Conservation (phyloP, 2,113 vertebrate genomes). For the Acrocephalus kingi region DNA sequence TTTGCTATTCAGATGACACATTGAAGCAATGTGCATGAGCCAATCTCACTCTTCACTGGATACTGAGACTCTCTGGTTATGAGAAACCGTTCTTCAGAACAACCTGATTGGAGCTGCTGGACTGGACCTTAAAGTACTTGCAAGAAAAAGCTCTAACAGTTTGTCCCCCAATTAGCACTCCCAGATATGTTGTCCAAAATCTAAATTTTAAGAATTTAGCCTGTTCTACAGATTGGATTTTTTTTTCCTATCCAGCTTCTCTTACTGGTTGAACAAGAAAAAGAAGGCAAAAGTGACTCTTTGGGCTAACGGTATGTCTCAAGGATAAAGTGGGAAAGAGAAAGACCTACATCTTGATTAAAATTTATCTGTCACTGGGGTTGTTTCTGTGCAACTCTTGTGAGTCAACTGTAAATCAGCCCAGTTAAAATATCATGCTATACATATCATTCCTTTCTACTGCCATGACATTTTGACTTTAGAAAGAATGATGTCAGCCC, state of each 20-base stretch:
- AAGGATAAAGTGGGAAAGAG: not conserved
- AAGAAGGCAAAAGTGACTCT: not conserved
- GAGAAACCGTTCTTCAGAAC: not conserved
- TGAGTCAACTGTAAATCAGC: not conserved
- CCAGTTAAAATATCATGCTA: not conserved
- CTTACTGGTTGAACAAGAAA: not conserved
- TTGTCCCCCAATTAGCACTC: not conserved
- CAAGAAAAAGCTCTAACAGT: not conserved
- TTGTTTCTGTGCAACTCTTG: not conserved
- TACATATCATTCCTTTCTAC: not conserved
- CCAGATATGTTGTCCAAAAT: not conserved
- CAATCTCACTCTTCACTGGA: not conserved
- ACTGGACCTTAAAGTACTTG: not conserved
- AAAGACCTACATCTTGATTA: not conserved
- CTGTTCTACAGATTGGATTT: not conserved
- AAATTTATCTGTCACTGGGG: not conserved
- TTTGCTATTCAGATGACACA: not conserved
- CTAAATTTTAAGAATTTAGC: not conserved
- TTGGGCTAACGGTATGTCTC: not conserved
- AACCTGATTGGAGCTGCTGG: not conserved
- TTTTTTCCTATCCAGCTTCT: not conserved
- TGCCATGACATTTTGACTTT: constrained; percentile 3
- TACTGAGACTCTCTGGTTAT: not conserved
- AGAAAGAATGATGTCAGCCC: not conserved
- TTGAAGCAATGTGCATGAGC: not conserved